Conservation (phyloP, 2,888 invertebrate species). For the Antheraea assamensis region DNA sequence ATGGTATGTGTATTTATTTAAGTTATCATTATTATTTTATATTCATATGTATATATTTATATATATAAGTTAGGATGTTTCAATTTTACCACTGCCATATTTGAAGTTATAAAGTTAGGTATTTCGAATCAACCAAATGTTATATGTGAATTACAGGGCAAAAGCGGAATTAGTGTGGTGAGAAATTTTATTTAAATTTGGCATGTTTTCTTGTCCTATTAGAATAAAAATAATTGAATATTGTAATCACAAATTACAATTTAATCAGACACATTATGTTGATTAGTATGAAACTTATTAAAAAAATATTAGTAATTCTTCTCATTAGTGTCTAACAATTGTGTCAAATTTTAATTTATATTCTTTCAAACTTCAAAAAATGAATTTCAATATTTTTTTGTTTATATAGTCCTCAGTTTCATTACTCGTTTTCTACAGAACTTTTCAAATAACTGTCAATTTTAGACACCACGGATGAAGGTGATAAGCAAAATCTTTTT, state of each 20-base stretch:
- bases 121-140: slow-evolving; percentile 52
- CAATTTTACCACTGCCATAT: slow-evolving; percentile 19
- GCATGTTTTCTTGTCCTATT: slow-evolving; percentile 53
- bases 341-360: neutral
- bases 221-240: slow-evolving; percentile 13
- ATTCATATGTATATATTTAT: slow-evolving; percentile 2
- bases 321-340: neutral
- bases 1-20: slow-evolving; percentile 28
- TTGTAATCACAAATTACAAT: neutral
- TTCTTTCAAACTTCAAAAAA: neutral
- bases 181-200: slow-evolving; percentile 61
- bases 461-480: too few species aligned
- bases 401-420: too few species aligned
- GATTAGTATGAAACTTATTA: neutral
- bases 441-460: neutral
- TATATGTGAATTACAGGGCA: slow-evolving; percentile 70
- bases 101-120: slow-evolving; percentile 32
- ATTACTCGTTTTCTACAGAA: neutral
- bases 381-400: neutral
- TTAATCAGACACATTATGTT: neutral
- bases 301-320: neutral
- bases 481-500: too few species aligned
- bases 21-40: slow-evolving; percentile 14
- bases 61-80: slow-evolving; percentile 4
- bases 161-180: slow-evolving; percentile 73